These are phyloP conservation scores for Bos javanicus DNA, from an alignment of 2,113 vertebrate genomes.

Conservation along the genomic window DNA sequence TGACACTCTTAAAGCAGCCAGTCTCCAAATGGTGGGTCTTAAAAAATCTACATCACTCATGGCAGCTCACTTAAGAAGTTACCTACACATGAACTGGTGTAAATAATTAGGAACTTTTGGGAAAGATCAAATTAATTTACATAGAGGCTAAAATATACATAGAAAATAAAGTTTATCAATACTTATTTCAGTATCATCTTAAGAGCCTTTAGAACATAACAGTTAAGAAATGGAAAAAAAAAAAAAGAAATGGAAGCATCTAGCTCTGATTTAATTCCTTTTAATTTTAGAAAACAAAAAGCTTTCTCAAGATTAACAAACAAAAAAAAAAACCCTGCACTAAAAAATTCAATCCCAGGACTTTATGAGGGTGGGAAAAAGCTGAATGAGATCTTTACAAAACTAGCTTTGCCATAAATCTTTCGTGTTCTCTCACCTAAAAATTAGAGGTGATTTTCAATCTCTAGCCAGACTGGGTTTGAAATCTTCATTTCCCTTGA, in stretches of 20 bases:
- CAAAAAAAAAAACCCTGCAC: neutral
- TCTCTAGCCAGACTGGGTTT: slow-evolving; percentile 59
- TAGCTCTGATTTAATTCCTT: slow-evolving; percentile 8
- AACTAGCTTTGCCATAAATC: neutral
- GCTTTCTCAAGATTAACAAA: neutral
- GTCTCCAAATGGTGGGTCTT: neutral
- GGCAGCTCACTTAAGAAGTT: neutral
- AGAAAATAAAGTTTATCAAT: neutral
- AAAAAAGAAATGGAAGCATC: neutral
- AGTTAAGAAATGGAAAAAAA: slow-evolving; percentile 8
- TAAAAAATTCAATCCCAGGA: neutral
- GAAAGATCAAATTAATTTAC: neutral
- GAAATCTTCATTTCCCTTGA: slow-evolving; percentile 72
- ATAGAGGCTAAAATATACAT: neutral
- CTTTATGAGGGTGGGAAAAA: neutral
- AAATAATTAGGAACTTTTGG: neutral
- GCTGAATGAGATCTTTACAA: neutral
- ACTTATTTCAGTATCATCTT: slow-evolving; percentile 12
- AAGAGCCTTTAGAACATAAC: neutral
- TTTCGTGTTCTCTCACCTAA: slow-evolving; percentile 24
- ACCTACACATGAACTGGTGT: neutral
- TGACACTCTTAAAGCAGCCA: neutral
- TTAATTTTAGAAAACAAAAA: slow-evolving; percentile 40
- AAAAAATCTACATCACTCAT: neutral
- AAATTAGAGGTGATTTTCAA: slow-evolving; percentile 64